A percentile compares a stretch with the other conserved stretches of the same genome.
phyloP scores from a whole-genome alignment of 2,888 invertebrate genomes.

The Portevinia maculata region DNA sequence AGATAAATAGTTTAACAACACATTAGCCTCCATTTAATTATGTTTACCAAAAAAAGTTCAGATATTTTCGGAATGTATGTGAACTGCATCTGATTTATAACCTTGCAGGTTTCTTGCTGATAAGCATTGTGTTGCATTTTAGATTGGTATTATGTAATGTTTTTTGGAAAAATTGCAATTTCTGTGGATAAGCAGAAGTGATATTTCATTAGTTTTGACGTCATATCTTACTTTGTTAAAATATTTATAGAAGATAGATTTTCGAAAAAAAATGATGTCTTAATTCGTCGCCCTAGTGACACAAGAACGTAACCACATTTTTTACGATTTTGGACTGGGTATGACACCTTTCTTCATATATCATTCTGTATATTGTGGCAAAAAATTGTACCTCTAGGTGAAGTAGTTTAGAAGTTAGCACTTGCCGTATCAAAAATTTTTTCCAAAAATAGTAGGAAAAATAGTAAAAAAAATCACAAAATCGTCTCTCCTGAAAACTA shows the following conservation, averaged over 20 bases:
- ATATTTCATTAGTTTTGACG: not conserved
- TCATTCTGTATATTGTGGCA: too few species aligned
- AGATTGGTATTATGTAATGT: too few species aligned
- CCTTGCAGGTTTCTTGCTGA: not conserved
- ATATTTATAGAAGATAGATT: not conserved
- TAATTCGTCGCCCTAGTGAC: too few species aligned
- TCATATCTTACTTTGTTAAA: not conserved
- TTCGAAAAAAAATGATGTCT: not conserved
- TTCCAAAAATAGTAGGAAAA: too few species aligned
- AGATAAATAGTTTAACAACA: constrained; percentile 2
- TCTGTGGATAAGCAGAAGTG: not conserved
- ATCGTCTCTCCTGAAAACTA: too few species aligned
- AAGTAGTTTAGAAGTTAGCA: too few species aligned
- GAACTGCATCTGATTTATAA: constrained; percentile 9
- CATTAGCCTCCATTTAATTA: constrained; percentile 1
- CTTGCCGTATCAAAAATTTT: too few species aligned
- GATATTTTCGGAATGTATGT: not conserved
- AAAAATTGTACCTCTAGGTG: too few species aligned
- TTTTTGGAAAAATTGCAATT: not conserved
- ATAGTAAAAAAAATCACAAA: too few species aligned
- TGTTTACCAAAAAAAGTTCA: constrained; percentile 6
- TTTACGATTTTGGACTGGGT: too few species aligned
- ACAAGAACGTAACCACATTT: too few species aligned
- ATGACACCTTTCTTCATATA: too few species aligned
- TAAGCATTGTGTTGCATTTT: constrained; percentile 9